These are phyloP conservation scores for Omphaloscelis lunosa DNA, from an alignment of 2,888 invertebrate species.

Conservation along the genomic window DNA sequence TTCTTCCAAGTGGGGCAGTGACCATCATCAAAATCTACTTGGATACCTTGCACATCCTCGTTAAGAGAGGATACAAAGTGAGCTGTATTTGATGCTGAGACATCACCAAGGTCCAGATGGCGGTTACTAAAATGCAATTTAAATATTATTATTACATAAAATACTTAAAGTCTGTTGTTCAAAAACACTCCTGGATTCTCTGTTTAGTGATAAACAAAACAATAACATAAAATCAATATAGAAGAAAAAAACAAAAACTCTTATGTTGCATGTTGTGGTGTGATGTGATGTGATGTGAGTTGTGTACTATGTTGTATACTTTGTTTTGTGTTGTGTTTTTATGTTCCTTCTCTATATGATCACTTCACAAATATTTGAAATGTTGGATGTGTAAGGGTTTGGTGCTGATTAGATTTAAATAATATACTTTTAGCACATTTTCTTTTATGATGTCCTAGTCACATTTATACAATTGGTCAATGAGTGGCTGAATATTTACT, in stretches of 20 bases:
- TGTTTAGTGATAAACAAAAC: background rate
- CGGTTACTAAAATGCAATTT: conserved; percentile 83
- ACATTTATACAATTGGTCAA: background rate
- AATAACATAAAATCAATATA: background rate
- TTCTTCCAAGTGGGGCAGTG: conserved; percentile 94
- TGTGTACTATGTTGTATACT: background rate
- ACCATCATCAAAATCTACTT: conserved; percentile 93
- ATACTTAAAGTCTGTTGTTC: background rate
- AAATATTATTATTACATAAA: background rate
- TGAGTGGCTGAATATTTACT: background rate
- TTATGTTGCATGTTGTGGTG: background rate
- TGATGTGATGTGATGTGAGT: background rate
- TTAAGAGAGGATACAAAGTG: conserved; percentile 90
- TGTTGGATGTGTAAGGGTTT: background rate
- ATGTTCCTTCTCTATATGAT: background rate
- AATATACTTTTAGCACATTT: background rate
- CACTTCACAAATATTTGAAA: background rate
- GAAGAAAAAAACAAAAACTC: no score
- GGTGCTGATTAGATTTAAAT: background rate
- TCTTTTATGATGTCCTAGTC: background rate
- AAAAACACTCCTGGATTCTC: background rate
- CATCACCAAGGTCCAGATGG: conserved; percentile 92
- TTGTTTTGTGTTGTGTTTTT: background rate
- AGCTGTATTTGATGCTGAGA: conserved; percentile 91
- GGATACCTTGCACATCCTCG: conserved; percentile 91